Evolutionary conservation across 2,797 vertebrate species (phyloP), one percentile per base, ranked within the genome.

Genomic region (Todus mexicanus): DNA sequence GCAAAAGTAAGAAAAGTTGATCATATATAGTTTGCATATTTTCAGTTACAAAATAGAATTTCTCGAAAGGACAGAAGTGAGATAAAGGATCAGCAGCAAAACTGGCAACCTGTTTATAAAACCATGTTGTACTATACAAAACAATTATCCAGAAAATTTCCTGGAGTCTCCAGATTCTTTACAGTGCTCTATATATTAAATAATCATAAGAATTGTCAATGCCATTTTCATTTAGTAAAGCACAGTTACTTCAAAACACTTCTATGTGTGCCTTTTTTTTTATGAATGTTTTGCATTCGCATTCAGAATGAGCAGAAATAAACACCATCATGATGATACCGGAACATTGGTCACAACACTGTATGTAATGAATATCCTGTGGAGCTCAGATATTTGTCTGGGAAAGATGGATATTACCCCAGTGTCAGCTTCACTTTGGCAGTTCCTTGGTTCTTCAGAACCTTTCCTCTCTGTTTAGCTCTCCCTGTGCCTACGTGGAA

Each of bases 41-140:
- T 97, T 85, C 48, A 74, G 94, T 93, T 92, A 90, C 54, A 89
- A 71, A 42, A 87, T 64, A 77, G 63, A 87, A 72, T 53, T 80
- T 80, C 75, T 89, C 68, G 73, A 82, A 94, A 84, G 27, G 15
- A 91, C 45, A 61, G 68, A 75, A 70, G 33, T 78, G 65, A 64
- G 31, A 92, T 54, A 61, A 95, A 79, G 73, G 68, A 72, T 54
- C 51, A 81, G 43, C 43, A 91, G 74, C 77, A 65, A 87, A 76
- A 88, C 85, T 65, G 43, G 79, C 15, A 84, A 27, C 18, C 19
- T 20, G 5, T 81, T 94, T 89, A 68, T 57, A 72, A 89, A 95
- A 92, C 31, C 12, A 12, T 25, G 23, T 66, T 90, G 22, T 77
- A 91, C 77, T 51, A 74, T 60, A 71, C 7, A 69, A 85, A 89